Conservation (phyloP, 2,888 invertebrate species). For the Taphrorychus bicolor region DNA sequence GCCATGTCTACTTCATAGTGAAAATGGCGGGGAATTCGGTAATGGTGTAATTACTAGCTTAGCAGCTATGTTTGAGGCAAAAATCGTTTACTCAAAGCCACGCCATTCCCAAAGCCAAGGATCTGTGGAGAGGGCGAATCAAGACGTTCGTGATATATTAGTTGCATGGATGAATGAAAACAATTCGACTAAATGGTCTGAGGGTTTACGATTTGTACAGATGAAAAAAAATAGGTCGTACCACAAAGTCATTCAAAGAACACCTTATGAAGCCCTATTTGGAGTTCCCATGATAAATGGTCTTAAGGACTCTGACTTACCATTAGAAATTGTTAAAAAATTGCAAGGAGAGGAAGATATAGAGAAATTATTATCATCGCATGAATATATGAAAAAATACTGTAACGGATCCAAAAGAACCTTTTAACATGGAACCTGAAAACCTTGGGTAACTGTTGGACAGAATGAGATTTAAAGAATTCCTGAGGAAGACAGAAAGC, state of each 20-base stretch:
- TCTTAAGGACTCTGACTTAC: slow-evolving; percentile 11
- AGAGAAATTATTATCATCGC: slow-evolving; percentile 12
- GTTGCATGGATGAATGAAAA: slow-evolving; percentile 46
- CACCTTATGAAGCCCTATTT: slow-evolving; percentile 15
- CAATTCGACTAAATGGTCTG: slow-evolving; percentile 20
- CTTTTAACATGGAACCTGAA: too few relatives aligned
- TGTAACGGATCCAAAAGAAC: slow-evolving; percentile 9
- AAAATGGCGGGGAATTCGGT: slow-evolving; percentile 53
- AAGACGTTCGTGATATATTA: slow-evolving; percentile 35
- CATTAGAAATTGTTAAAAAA: slow-evolving; percentile 21
- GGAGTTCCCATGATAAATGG: slow-evolving; percentile 15
- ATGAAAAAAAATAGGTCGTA: slow-evolving; percentile 28
- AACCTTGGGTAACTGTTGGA: too few relatives aligned
- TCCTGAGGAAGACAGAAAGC: too few relatives aligned
- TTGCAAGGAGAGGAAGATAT: slow-evolving; percentile 22
- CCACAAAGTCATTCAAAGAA: slow-evolving; percentile 18
- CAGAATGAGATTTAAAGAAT: too few relatives aligned
- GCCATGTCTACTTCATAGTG: slow-evolving; percentile 34
- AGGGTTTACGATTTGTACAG: slow-evolving; percentile 20
- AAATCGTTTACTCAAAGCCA: slow-evolving; percentile 48
- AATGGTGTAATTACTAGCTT: slow-evolving; percentile 46
- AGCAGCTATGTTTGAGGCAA: slow-evolving; percentile 44
- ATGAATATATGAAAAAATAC: slow-evolving; percentile 9
- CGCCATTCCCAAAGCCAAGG: slow-evolving; percentile 24
- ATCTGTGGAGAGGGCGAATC: too few relatives aligned